Evolutionary conservation across 1,140 invertebrate genomes (phyloP).

Genomic region (Lepidurus arcticus): DNA sequence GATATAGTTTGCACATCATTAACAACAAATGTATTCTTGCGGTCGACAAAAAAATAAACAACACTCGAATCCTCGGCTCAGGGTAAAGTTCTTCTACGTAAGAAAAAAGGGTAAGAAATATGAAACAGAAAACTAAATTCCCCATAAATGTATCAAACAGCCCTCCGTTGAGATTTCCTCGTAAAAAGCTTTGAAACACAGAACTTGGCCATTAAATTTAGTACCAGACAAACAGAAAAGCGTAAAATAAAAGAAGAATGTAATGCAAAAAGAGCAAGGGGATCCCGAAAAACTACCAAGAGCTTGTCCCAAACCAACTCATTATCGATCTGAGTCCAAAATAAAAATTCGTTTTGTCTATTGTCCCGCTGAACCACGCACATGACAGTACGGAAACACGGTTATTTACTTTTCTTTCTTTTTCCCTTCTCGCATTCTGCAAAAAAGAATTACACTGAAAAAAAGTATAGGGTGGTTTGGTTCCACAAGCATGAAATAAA

Average conservation of each 20-base stretch:
- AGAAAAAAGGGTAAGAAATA: not conserved
- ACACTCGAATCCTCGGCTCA: not conserved
- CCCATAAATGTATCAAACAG: not conserved
- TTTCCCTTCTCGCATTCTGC: not conserved
- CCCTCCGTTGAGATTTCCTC: not conserved
- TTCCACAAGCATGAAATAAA: slow-evolving; percentile 3
- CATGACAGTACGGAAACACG: slow-evolving; percentile 21
- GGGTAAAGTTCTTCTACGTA: not conserved
- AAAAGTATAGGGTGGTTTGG: not conserved
- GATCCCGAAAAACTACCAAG: not conserved
- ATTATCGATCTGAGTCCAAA: not conserved
- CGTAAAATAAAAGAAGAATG: not conserved
- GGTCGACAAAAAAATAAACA: not conserved
- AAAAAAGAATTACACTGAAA: not conserved
- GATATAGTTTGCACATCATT: not conserved
- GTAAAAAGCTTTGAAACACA: slow-evolving; percentile 2
- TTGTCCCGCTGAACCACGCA: not conserved
- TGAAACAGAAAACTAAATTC: not conserved
- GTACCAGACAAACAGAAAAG: not conserved
- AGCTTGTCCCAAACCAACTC: not conserved
- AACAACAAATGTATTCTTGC: slow-evolving; percentile 20
- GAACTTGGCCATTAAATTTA: not conserved
- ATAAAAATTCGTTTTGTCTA: not conserved
- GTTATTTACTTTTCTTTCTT: not conserved
- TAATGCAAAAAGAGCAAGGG: not conserved